Percentiles rank a stretch among this genome's conserved stretches.
Conservation (phyloP, 2,113 vertebrate species). For the Pagrus major region DNA sequence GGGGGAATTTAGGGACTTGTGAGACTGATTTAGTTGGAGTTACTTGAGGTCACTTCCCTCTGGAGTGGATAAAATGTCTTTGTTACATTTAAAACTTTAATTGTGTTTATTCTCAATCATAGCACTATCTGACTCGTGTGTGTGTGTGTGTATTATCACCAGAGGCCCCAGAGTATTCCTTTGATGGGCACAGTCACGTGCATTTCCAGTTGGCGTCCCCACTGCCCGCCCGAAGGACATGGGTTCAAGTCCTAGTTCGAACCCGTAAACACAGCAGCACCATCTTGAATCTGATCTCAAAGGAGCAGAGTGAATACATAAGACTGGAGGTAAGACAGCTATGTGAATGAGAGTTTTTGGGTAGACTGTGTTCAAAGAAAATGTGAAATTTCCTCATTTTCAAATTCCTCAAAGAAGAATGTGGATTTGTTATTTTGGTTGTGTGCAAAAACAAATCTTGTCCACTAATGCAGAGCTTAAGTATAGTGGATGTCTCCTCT, state of each 20-base stretch:
- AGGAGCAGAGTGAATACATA: conserved; percentile 86
- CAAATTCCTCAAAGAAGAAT: background rate
- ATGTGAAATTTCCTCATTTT: background rate
- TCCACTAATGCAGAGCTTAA: background rate
- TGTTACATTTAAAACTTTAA: conserved; percentile 13
- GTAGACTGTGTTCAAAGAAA: background rate
- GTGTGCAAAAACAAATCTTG: background rate
- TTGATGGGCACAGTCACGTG: conserved; percentile 86
- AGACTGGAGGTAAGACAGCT: conserved; percentile 86
- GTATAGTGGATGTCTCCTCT: background rate
- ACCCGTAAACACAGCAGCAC: conserved; percentile 87
- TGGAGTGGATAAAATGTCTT: background rate
- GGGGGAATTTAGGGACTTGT: background rate
- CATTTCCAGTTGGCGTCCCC: conserved; percentile 84
- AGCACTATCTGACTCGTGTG: background rate
- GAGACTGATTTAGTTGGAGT: conserved; percentile 6
- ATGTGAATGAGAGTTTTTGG: background rate
- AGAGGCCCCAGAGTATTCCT: conserved; percentile 87
- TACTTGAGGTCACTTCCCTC: background rate
- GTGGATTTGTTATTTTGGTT: background rate
- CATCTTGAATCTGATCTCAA: conserved; percentile 85
- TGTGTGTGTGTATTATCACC: background rate
- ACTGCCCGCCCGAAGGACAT: conserved; percentile 81
- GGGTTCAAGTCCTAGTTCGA: conserved; percentile 86
- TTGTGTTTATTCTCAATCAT: background rate